Evolutionary conservation across 2,797 vertebrate species (phyloP), one percentile per base, ranked within the genome.

Genomic region (Micromesistius poutassou): DNA sequence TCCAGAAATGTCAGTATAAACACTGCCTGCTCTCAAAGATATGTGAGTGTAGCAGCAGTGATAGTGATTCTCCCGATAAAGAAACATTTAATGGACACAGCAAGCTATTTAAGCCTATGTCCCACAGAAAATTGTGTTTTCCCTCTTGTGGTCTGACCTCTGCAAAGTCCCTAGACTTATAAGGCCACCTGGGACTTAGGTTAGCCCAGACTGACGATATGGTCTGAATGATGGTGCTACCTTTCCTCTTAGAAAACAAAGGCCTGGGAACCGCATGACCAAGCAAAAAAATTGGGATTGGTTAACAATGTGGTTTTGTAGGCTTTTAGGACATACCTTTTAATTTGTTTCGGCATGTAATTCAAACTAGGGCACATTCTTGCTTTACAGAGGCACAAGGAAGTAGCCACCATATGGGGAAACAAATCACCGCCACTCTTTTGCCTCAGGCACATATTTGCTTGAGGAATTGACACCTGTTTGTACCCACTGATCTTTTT

Each of bases 131-230:
- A 30, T 85, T 81, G 84, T 88, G 76, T 81, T 86, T 81, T 71
- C 84, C 76, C 84, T 78, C 75, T 84, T 82, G 83, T 42, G 85
- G 80, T 84, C 87, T 87, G 88, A 88, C 79, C 85, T 89, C 83
- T 55, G n/a, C 25, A 28, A 66, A 72, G 68, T 79, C 79, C 78
- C 77, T 81, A 55, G 72, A 71, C 46, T 40, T 71, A 5, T 33
- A 2, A 71, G 82, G 87, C 86, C 88, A 84, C 85, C 85, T 73
- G 74, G 35, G 80, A 77, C 81, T 85, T 85, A 77, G 79, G 81
- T 85, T 88, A 85, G 79, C 81, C 78, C 89, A 76, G 80, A 85
- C 83, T 88, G 85, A 80, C 87, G 88, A 80, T 81, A 79, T 38
- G 82, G 86, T 78, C 76, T 81, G 81, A 72, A 80, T 74, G n/a